Evolutionary conservation across 2,888 invertebrate genomes (phyloP), one percentile per base, ranked within the genome.

Genomic region (Axea sp.): DNA sequence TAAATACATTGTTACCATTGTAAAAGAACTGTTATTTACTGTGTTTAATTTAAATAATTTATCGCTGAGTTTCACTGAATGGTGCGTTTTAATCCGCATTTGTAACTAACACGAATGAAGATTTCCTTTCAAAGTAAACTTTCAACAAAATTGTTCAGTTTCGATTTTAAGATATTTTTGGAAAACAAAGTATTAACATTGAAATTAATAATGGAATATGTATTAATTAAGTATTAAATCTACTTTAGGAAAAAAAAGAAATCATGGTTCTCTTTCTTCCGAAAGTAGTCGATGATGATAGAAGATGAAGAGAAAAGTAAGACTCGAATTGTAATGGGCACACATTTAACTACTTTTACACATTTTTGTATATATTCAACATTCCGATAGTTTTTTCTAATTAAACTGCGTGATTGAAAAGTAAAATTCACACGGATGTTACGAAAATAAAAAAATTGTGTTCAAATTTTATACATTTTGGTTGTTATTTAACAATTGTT

Each of bases 181-280:
- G n/a, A n/a, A n/a, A n/a, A n/a, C n/a, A n/a, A n/a, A n/a, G n/a
- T n/a, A n/a, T n/a, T n/a, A n/a, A n/a, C n/a, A n/a, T n/a, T n/a
- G n/a, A n/a, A n/a, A n/a, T n/a, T n/a, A n/a, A n/a, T n/a, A n/a
- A n/a, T n/a, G n/a, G n/a, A n/a, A n/a, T n/a, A n/a, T n/a, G n/a
- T n/a, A n/a, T n/a, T n/a, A n/a, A n/a, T n/a, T n/a, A n/a, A n/a
- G n/a, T n/a, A n/a, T n/a, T n/a, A n/a, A n/a, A n/a, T n/a, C n/a
- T n/a, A n/a, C 49, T 53, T 41, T 8, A 64, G 64, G 64, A 53
- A 64, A 64, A 43, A 14, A 17, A 8, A 28, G n/a, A 62, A 62
- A 62, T 62, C 62, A 8, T 65, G 65, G 65, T 65, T 65, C 2
- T 53, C 65, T 35, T 65, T 65, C 65, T 53, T 45, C 53, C 53